phyloP scores from a whole-genome alignment of 92 coral and sea anemone genomes.

The Scolanthus callimorphus region DNA sequence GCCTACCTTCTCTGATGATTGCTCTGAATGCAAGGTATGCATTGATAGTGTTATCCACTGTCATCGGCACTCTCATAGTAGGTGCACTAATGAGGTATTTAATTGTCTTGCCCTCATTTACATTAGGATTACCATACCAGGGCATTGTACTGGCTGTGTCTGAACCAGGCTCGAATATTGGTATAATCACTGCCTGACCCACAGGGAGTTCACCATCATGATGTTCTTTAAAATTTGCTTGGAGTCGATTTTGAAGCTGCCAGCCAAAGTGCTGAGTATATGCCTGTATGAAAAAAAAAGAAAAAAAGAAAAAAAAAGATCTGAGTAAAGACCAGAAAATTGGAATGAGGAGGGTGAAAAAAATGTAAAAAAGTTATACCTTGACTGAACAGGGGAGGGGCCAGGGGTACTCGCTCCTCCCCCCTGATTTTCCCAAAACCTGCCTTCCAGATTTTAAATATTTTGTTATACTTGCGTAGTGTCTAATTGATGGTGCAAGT shows the following conservation, averaged over 20 bases:
- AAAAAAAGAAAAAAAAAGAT: no score
- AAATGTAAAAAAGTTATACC: no score
- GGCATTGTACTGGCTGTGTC: conserved; percentile 11
- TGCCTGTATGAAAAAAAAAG: conserved; percentile 18
- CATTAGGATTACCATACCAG: conserved; percentile 42
- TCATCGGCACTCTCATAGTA: conserved; percentile 70
- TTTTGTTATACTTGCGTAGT: no score
- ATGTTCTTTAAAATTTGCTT: conserved; percentile 32
- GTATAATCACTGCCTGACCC: conserved; percentile 67
- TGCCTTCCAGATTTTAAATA: no score
- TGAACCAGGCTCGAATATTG: conserved; percentile 34
- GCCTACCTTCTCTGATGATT: conserved; percentile 47
- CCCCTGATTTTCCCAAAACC: no score
- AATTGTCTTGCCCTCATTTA: conserved; percentile 66
- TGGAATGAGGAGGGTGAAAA: no score
- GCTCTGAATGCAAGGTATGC: conserved; percentile 82
- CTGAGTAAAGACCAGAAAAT: no score
- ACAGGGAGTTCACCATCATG: conserved; percentile 65
- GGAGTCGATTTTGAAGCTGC: conserved; percentile 77
- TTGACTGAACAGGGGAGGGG: no score
- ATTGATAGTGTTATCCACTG: conserved; percentile 61
- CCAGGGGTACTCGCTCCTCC: no score
- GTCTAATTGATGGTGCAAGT: no score
- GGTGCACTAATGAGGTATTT: conserved; percentile 74
- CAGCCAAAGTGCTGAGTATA: conserved; percentile 72